Base-by-base conservation (phyloP, 2,888 invertebrate species). In the Hydrotaea cyrtoneurina region DNA sequence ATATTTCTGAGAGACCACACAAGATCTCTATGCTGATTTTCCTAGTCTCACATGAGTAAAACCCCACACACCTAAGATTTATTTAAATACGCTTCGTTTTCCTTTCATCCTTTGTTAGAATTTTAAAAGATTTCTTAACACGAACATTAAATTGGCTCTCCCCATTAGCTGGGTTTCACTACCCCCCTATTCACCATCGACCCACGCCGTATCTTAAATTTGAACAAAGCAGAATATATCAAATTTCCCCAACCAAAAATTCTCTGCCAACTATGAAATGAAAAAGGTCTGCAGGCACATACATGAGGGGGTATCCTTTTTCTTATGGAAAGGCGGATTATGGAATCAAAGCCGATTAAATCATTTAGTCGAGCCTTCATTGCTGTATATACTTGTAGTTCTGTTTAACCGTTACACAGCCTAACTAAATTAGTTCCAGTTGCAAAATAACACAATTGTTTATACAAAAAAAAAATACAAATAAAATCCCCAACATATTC, bases 291-390 rank as follows among this genome's bases (percentile, higher is more conserved):
- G 31, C 31, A 59, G 7, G 26, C 23, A 59, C 13, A n/a, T n/a
- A n/a, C n/a, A n/a, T n/a, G n/a, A n/a, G n/a, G 26, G 26, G 23
- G 15, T 15, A 59, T 59, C 26, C 59, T 13, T 15, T 55, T 21
- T 55, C 2, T 5, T 0, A 55, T 21, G 50, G 50, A n/a, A n/a
- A n/a, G 50, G 50, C 4, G 26, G 59, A 59, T 59, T 59, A 59
- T 59, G 26, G 15, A 59, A 15, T 23, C 3, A 59, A 59, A 59
- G 59, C 59, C 59, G 59, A 59, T 59, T 59, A 59, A 59, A 26
- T 59, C 59, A 59, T 59, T 59, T 59, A 59, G 59, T 23, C 1
- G 23, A 23, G 23, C 59, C 59, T 59, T 26, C 11, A n/a, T n/a
- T 59, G 2, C 26, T 2, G 13, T 15, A 13, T n/a, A 7, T 31